Base-by-base conservation (phyloP, 1,140 invertebrate species). In the Tenebrio molitor region DNA sequence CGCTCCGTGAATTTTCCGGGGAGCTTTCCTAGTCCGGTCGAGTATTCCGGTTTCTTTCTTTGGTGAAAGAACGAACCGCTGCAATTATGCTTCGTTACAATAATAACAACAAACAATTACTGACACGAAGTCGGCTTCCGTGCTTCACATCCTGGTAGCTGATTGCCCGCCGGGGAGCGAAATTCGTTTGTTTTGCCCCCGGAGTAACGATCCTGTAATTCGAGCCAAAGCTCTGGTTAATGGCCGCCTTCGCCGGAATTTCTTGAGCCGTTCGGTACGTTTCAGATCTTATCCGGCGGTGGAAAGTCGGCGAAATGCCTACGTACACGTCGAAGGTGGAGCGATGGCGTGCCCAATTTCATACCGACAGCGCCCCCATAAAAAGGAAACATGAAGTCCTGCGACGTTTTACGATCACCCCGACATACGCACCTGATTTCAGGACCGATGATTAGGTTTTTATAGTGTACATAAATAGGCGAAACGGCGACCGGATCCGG, bases 381-480 rank as follows among this genome's bases (percentile, higher is more conserved):
- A 53, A 53, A n/a, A 53, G 25, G 25, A 53, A 53, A 25, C 46
- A 50, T 50, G 44, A 50, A 3, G 50, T 58, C 23, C 23, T 58
- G 50, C 23, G 50, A 58, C 21, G 21, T 58, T 58, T 29, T 58
- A 58, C 23, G 50, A 29, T 12, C 19, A 8, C 29, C 23, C 21
- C 29, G 29, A 58, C 23, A 29, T 5, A 58, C 50, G 50, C 50
- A 58, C 50, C 50, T 58, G 50, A 58, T 58, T 58, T 58, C 21
- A 58, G 21, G 29, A 25, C 50, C 12, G 39, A 66, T 66, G 64
- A 66, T 66, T 66, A 66, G 64, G 36, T 66, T 65, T 66, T 66
- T 66, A 73, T 73, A 69, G 71, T 68, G 67, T 73, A 73, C 50
- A 73, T 73, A 73, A 73, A 73, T 69, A 66, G 46, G 39, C 53